These are phyloP conservation scores for Antitype chi DNA, from an alignment of 2,888 invertebrate genomes.

Conservation along the genomic window DNA sequence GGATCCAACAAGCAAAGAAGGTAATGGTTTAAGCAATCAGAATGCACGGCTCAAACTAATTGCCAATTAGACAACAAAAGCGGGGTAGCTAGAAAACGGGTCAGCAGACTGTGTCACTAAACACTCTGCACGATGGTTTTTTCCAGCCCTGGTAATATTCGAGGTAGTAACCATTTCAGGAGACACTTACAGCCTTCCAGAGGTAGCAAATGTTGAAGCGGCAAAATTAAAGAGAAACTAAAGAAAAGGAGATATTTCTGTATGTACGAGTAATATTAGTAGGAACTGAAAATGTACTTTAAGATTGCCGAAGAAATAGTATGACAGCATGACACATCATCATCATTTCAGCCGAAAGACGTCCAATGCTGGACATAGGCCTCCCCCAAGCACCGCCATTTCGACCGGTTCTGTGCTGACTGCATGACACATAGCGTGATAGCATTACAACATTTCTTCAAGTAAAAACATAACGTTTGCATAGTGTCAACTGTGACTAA, in stretches of 20 bases:
- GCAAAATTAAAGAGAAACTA: background rate
- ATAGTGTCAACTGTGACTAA: constrained; percentile 43
- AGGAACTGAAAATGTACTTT: background rate
- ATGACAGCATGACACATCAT: background rate
- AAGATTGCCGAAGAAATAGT: background rate
- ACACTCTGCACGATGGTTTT: no score
- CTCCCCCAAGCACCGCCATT: no score
- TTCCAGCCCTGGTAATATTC: background rate
- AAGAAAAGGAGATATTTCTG: background rate
- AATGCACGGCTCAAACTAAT: background rate
- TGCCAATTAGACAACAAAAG: constrained; percentile 27
- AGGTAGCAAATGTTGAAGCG: background rate
- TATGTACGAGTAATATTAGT: background rate
- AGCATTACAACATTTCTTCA: background rate
- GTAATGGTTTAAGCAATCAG: background rate
- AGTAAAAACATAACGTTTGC: constrained; percentile 36
- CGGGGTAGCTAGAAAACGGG: background rate
- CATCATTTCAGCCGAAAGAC: no score
- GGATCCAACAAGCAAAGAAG: constrained; percentile 10
- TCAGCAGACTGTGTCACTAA: background rate
- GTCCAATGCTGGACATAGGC: no score
- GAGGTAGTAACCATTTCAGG: background rate
- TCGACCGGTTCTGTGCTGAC: no score
- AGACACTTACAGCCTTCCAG: background rate
- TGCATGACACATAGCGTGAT: background rate